Evolutionary conservation across 2,888 invertebrate genomes (phyloP).

Genomic region (Heteromurus nitidus): DNA sequence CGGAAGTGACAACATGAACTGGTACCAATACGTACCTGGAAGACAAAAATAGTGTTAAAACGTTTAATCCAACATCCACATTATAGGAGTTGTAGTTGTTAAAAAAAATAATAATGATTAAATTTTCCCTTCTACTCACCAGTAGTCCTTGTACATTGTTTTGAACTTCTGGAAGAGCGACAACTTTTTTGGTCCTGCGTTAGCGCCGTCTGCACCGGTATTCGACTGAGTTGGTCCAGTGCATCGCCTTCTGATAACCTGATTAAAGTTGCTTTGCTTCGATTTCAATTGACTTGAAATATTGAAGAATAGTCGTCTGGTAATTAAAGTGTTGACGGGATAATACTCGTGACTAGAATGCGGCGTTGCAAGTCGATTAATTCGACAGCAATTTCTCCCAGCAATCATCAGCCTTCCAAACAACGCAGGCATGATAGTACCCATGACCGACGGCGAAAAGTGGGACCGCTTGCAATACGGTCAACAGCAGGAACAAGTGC

Average conservation of each 20-base stretch:
- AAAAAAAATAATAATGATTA: constrained; percentile 1
- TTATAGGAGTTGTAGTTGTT: too few species aligned
- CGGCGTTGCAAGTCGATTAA: background rate
- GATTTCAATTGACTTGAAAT: background rate
- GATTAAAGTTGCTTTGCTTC: constrained; percentile 2
- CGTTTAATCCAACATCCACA: too few species aligned
- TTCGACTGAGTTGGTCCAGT: constrained; percentile 15
- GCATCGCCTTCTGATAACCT: constrained; percentile 29
- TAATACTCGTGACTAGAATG: constrained; percentile 57
- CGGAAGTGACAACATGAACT: constrained; percentile 92
- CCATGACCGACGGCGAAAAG: too few species aligned
- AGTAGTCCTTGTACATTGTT: constrained; percentile 94
- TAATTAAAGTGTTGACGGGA: constrained; percentile 11
- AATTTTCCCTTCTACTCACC: constrained; percentile 75
- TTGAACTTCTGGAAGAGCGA: constrained; percentile 89
- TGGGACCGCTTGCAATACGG: too few species aligned
- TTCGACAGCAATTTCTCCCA: constrained; percentile 32
- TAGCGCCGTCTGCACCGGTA: background rate
- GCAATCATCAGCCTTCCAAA: constrained; percentile 21
- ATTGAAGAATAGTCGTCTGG: constrained; percentile 21
- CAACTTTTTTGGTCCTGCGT: constrained; percentile 76
- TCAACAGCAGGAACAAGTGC: background rate
- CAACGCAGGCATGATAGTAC: constrained; percentile 17
- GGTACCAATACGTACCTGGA: constrained; percentile 90
- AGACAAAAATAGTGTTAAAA: too few species aligned